phyloP scores from a whole-genome alignment of 2,888 invertebrate genomes.

The Ypsolopha scabrella region DNA sequence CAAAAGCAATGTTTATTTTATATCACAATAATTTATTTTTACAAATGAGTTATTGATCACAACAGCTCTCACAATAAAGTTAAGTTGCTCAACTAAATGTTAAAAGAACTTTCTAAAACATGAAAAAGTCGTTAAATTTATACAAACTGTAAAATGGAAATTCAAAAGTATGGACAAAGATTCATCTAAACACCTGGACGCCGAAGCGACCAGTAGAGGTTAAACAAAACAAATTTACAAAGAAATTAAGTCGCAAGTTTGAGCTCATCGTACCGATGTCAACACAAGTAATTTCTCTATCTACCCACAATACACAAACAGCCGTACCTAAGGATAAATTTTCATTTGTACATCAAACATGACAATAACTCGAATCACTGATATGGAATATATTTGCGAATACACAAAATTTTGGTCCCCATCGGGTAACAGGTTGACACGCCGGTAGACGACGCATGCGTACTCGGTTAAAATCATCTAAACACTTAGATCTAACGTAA shows the following conservation, averaged over 20 bases:
- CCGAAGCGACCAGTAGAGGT: background rate
- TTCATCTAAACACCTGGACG: constrained; percentile 7
- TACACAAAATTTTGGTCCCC: constrained; percentile 55
- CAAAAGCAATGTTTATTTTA: constrained; percentile 19
- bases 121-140: constrained; percentile 22
- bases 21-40: constrained; percentile 73
- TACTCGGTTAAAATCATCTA: constrained; percentile 36
- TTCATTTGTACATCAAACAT: constrained; percentile 38
- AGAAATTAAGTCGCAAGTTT: constrained; percentile 42
- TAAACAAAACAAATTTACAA: background rate
- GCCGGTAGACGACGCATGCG: constrained; percentile 25
- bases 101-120: constrained; percentile 32
- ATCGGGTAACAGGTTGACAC: constrained; percentile 23
- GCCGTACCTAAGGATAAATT: constrained; percentile 56
- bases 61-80: constrained; percentile 55
- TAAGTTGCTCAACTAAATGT: constrained; percentile 35
- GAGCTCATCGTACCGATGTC: constrained; percentile 39
- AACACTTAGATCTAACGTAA: constrained; percentile 45
- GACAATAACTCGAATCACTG: constrained; percentile 35
- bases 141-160: constrained; percentile 23
- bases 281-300: constrained; percentile 42
- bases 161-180: constrained; percentile 17
- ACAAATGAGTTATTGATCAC: constrained; percentile 66
- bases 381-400: constrained; percentile 33
- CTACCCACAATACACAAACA: constrained; percentile 51